Evolutionary conservation across 2,797 vertebrate species (phyloP), one percentile per base, ranked within the genome.

Genomic region (Bradypus variegatus): DNA sequence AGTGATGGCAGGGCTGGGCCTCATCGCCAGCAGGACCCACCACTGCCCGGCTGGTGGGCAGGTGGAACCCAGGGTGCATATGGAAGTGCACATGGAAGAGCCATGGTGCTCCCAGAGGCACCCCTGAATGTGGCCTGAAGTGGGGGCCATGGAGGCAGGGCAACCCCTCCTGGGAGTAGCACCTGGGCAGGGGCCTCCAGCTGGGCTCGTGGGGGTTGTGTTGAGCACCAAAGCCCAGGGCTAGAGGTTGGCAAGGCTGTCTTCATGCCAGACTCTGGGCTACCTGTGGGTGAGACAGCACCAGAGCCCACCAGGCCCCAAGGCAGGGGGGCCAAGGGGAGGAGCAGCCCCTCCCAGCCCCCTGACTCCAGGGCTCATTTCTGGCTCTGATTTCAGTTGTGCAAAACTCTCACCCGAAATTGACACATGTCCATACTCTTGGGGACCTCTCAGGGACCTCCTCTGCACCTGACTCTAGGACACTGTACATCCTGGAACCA

Each of bases 221-320:
- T 85, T 45, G 93, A 97, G 96, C 96, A 97, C 96, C 97, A 96
- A 95, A 96, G 96, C 95, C 91, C 95, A 82, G 94, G 95, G 92
- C 73, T 70, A 96, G 91, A 91, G 91, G 95, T 64, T 65, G 69
- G 14, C 18, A 4, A 62, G 95, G 78, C 88, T 85, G 11, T 75
- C 29, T 23, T 25, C 48, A 1, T 3, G 10, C 27, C 73, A 76
- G 73, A 13, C 50, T 53, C 50, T 15, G 53, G 53, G 14, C n/a
- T n/a, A n/a, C n/a, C n/a, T n/a, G n/a, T n/a, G 53, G 15, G 14
- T 8, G 53, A 15, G 48, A 13, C 8, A 18, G 53, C 53, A 18
- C 10, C 14, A 18, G 14, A 15, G 53, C 15, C 53, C 53, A 55
- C 14, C 53, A 55, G 53, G 53, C n/a, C n/a, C n/a, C n/a, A n/a